phyloP scores from a whole-genome alignment of 1,140 invertebrate species.

The Drosophila bifasciata region DNA sequence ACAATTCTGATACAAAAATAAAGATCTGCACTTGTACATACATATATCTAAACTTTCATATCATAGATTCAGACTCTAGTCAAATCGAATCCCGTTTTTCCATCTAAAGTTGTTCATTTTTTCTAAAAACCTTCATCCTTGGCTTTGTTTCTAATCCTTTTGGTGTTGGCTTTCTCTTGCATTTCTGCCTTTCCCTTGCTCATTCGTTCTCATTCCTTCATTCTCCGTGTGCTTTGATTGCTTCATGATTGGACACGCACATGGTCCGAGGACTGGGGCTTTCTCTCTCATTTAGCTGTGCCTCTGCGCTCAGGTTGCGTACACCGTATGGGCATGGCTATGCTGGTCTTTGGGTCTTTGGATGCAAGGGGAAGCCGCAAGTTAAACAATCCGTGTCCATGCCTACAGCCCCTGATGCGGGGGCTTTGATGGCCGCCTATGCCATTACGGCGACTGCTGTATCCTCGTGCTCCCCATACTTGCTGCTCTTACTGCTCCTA shows the following conservation, averaged over 20 bases:
- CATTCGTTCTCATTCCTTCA: conserved; percentile 8
- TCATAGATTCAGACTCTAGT: too few relatives aligned
- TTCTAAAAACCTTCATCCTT: too few relatives aligned
- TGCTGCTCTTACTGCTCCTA: conserved; percentile 9
- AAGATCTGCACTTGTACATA: too few relatives aligned
- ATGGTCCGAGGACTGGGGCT: conserved; percentile 11
- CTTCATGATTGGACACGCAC: conserved; percentile 58
- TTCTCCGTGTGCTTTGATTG: conserved; percentile 40
- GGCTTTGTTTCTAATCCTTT: too few relatives aligned
- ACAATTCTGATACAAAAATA: too few relatives aligned
- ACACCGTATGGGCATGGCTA: conserved; percentile 12
- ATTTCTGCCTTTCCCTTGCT: conserved; percentile 3
- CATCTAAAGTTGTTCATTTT: too few relatives aligned
- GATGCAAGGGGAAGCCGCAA: conserved; percentile 2
- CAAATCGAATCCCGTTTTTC: too few relatives aligned
- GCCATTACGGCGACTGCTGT: conserved; percentile 5
- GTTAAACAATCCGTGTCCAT: conserved; percentile 34
- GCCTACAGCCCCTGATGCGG: conserved; percentile 23
- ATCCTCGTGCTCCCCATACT: conserved; percentile 18
- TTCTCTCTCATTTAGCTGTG: conserved; percentile 23
- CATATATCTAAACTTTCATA: too few relatives aligned
- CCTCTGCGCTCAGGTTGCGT: conserved; percentile 55
- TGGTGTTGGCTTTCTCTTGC: background rate
- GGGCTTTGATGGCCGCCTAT: conserved; percentile 21
- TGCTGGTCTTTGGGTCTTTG: background rate